A percentile compares a stretch with the other conserved stretches of the same genome.
Conservation (phyloP, 2,113 vertebrate species). For the Helogale parvula region DNA sequence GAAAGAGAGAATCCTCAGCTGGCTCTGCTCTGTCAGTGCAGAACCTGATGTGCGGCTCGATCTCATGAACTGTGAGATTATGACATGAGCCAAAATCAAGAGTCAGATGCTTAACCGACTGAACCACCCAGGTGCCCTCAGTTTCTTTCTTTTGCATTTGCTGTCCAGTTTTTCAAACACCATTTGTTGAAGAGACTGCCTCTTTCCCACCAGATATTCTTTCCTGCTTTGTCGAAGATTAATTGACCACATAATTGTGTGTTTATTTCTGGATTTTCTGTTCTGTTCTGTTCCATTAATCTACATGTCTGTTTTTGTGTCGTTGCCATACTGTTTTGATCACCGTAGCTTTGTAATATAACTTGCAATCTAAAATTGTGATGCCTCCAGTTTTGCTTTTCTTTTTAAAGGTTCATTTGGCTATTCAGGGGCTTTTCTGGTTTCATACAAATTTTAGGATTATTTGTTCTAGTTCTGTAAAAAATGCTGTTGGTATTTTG, state of each 20-base stretch:
- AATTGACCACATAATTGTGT: not conserved
- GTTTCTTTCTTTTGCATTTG: not conserved
- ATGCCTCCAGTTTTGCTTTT: not conserved
- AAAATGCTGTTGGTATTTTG: not conserved
- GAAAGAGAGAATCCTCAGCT: no score
- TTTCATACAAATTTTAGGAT: not conserved
- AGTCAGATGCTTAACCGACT: no score
- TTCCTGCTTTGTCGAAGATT: not conserved
- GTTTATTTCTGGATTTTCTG: not conserved
- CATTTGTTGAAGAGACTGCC: not conserved
- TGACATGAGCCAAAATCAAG: no score
- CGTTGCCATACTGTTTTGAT: not conserved
- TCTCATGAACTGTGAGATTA: no score
- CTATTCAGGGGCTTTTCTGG: not conserved
- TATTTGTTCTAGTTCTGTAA: not conserved
- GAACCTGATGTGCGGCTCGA: no score
- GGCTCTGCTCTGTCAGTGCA: no score
- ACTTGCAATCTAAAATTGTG: not conserved
- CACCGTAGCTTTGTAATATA: not conserved
- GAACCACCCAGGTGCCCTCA: not conserved
- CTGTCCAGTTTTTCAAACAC: not conserved
- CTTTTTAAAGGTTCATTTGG: not conserved
- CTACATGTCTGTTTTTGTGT: not conserved
- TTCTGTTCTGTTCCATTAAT: not conserved
- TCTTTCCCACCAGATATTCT: not conserved